Percentiles rank a stretch among this genome's conserved stretches.
phyloP scores from a whole-genome alignment of 2,888 invertebrate species.

The Reticulitermes lucifugus region DNA sequence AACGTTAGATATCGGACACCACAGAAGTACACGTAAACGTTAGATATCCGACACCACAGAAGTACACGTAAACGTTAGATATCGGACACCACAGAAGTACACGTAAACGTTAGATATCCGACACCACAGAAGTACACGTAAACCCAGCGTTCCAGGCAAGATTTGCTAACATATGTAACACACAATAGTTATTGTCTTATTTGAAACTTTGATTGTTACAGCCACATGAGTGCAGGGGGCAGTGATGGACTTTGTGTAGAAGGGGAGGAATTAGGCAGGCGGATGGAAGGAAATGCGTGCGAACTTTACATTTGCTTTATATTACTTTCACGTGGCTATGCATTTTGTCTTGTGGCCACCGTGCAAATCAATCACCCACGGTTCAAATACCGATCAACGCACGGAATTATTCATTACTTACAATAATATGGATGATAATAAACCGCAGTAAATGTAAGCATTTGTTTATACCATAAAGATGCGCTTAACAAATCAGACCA shows the following conservation, averaged over 20 bases:
- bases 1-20: background rate
- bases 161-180: background rate
- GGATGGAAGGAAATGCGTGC: background rate
- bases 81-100: background rate
- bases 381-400: too few relatives aligned
- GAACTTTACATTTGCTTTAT: constrained; percentile 22
- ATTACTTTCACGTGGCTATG: background rate
- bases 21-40: background rate
- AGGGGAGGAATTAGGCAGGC: background rate
- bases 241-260: background rate
- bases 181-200: constrained; percentile 21
- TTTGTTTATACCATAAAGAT: too few relatives aligned
- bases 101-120: background rate
- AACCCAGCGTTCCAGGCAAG: background rate
- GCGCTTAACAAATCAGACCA: too few relatives aligned
- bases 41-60: background rate
- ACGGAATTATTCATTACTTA: too few relatives aligned
- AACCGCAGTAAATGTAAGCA: too few relatives aligned
- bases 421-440: too few relatives aligned
- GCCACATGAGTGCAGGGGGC: background rate
- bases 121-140: background rate
- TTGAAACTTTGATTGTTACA: constrained; percentile 6
- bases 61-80: background rate
- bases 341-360: background rate
- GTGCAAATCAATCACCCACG: too few relatives aligned